Evolutionary conservation across 2,797 vertebrate species (phyloP).

Genomic region (Darevskia mixta): DNA sequence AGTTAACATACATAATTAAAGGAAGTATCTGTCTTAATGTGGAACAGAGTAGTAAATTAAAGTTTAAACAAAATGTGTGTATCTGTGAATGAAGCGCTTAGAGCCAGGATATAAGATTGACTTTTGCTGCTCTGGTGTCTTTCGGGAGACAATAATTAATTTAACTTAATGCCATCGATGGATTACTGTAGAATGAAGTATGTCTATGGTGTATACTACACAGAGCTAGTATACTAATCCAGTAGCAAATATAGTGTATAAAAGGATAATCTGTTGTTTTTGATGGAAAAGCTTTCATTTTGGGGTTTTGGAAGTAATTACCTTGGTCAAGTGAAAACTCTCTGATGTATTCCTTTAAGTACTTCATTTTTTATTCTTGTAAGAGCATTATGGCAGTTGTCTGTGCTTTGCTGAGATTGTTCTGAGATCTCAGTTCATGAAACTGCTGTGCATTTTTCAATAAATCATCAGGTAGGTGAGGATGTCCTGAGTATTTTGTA

Average conservation of each 20-base stretch:
- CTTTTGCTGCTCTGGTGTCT: background rate
- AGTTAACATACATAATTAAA: background rate
- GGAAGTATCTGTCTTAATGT: background rate
- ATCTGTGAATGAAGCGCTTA: background rate
- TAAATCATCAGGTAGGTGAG: background rate
- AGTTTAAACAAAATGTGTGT: background rate
- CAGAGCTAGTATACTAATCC: slow-evolving; percentile 20
- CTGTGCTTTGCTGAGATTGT: background rate
- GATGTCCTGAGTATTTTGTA: background rate
- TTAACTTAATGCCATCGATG: background rate
- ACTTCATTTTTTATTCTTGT: slow-evolving; percentile 17
- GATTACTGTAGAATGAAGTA: background rate
- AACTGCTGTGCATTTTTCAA: slow-evolving; percentile 10
- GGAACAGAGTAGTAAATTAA: background rate
- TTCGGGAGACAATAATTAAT: slow-evolving; percentile 1
- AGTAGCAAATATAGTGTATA: background rate
- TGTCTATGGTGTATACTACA: background rate
- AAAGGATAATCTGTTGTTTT: slow-evolving; percentile 23
- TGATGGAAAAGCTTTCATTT: background rate
- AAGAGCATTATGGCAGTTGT: background rate
- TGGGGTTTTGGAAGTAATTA: slow-evolving; percentile 26
- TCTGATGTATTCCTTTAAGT: slow-evolving; percentile 10
- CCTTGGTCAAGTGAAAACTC: slow-evolving; percentile 14
- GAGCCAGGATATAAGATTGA: background rate
- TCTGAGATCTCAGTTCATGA: slow-evolving; percentile 21